A percentile compares a stretch with the other conserved stretches of the same genome.
phyloP scores from a whole-genome alignment of 1,140 invertebrate genomes.

The Neodiprion fabricii region DNA sequence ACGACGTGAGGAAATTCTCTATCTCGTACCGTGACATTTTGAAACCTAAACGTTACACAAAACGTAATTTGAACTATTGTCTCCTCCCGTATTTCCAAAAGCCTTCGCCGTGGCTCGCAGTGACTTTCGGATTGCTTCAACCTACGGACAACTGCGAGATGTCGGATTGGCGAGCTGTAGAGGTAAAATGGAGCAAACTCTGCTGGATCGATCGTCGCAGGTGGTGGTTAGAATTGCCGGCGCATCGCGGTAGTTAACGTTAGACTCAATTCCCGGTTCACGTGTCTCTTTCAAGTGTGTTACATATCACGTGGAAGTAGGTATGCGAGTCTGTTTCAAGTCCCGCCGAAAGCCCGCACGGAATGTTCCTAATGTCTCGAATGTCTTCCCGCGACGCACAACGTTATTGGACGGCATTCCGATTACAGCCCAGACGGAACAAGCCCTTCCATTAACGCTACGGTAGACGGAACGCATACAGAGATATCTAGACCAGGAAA shows the following conservation, averaged over 20 bases:
- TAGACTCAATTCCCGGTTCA: background rate
- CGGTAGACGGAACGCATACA: constrained; percentile 53
- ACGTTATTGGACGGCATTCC: constrained; percentile 10
- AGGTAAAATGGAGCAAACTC: no score
- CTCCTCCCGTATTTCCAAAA: no score
- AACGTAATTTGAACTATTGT: no score
- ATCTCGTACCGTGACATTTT: no score
- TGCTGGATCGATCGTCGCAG: background rate
- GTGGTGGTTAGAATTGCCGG: background rate
- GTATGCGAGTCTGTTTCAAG: background rate
- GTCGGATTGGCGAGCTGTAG: no score
- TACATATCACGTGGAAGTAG: no score
- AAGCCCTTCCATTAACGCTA: constrained; percentile 55
- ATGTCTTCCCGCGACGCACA: background rate
- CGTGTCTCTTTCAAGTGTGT: background rate
- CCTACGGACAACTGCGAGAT: no score
- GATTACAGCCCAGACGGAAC: constrained; percentile 41
- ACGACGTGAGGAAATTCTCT: no score
- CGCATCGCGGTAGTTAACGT: background rate
- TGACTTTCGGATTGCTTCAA: no score
- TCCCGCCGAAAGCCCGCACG: background rate
- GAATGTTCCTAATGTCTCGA: background rate
- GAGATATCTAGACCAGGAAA: constrained; percentile 11
- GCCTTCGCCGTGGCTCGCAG: no score
- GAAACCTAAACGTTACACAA: no score